These are phyloP conservation scores for Temnopleurus reevesii DNA, from an alignment of 53 echinoderm and acorn worm species.

Conservation along the genomic window DNA sequence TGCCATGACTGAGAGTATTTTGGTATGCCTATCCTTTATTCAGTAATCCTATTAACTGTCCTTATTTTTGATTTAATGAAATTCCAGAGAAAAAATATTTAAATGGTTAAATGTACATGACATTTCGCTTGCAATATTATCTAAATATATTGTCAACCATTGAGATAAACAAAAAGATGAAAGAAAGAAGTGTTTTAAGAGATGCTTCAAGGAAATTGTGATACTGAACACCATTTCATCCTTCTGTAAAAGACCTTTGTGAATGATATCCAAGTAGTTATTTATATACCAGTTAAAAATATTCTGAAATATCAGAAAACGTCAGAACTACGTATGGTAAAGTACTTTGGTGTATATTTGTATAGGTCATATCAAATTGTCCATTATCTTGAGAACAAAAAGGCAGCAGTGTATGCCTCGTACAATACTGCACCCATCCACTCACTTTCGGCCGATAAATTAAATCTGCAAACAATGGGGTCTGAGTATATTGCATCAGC, in stretches of 20 bases:
- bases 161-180: too few species aligned
- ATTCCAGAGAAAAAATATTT: too few species aligned
- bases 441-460: background rate
- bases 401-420: background rate
- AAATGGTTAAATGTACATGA: too few species aligned
- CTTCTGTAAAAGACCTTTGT: background rate
- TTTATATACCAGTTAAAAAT: background rate
- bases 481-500: background rate
- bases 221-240: background rate
- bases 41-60: too few species aligned
- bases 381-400: background rate
- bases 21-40: too few species aligned
- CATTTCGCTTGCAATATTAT: too few species aligned
- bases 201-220: too few species aligned
- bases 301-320: background rate
- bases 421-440: background rate
- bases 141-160: too few species aligned
- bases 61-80: too few species aligned
- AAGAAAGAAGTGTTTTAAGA: background rate
- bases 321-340: background rate
- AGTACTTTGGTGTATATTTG: background rate
- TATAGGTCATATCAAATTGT: background rate
- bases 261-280: background rate
- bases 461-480: conserved; percentile 13
- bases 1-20: too few species aligned